A percentile compares a stretch with the other conserved stretches of the same genome.
Conservation (phyloP, 2,888 invertebrate species). For the Standfussiana lucernea region DNA sequence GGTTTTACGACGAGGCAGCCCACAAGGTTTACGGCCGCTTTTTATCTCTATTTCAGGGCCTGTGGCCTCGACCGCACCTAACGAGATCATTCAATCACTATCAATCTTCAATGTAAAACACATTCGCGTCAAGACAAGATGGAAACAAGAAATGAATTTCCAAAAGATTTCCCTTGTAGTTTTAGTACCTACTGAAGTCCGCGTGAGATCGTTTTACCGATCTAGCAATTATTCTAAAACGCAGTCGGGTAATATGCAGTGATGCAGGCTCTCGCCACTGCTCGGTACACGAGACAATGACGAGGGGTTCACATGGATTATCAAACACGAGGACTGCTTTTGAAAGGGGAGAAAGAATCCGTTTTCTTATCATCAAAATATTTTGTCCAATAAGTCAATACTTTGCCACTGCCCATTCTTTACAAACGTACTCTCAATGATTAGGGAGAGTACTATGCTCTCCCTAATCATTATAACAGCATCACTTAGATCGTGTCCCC, state of each 20-base stretch:
- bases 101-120: slow-evolving; percentile 11
- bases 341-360: neutral
- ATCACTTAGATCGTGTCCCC: neutral
- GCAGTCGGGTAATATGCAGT: neutral
- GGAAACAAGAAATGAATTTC: no score
- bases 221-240: neutral
- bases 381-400: neutral
- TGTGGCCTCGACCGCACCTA: slow-evolving; percentile 2
- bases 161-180: neutral
- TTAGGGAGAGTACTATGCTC: no score
- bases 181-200: no score
- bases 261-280: neutral
- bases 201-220: neutral
- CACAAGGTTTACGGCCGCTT: slow-evolving; percentile 9
- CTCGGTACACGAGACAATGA: neutral
- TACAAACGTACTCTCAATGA: neutral
- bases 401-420: neutral
- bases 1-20: neutral
- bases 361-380: neutral
- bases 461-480: neutral
- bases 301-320: neutral
- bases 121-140: neutral
- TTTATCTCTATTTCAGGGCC: slow-evolving; percentile 20
- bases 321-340: neutral
- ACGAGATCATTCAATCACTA: slow-evolving; percentile 7